Percentiles rank a stretch among this genome's conserved stretches.
Conservation (phyloP, 1,140 invertebrate genomes). For the Microplitis demolitor region DNA sequence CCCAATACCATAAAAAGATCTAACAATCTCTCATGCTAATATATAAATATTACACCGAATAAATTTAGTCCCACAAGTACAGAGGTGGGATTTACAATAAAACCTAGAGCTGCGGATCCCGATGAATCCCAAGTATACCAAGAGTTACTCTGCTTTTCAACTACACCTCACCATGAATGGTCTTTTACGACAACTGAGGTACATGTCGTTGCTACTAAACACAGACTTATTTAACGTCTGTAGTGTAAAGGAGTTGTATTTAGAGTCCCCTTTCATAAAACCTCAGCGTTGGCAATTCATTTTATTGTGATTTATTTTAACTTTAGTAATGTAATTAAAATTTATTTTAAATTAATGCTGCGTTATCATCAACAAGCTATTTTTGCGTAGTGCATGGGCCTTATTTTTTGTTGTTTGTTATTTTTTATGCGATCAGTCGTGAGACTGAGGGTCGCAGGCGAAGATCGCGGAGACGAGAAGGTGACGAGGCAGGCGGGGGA, state of each 20-base stretch:
- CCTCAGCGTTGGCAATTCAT: background rate
- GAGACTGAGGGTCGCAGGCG: slow-evolving; percentile 56
- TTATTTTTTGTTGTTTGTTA: slow-evolving; percentile 47
- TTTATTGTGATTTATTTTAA: background rate
- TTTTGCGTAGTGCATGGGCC: slow-evolving; percentile 55
- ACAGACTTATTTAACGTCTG: slow-evolving; percentile 11
- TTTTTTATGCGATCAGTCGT: slow-evolving; percentile 55
- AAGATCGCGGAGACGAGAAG: slow-evolving; percentile 52
- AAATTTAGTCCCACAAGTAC: slow-evolving; percentile 52
- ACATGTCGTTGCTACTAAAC: slow-evolving; percentile 23
- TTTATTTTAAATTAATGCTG: background rate
- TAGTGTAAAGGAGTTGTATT: slow-evolving; percentile 5
- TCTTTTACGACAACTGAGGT: slow-evolving; percentile 57
- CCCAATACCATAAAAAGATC: background rate
- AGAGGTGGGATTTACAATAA: slow-evolving; percentile 60
- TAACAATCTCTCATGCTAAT: slow-evolving; percentile 36
- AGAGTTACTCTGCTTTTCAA: slow-evolving; percentile 60
- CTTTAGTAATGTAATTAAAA: background rate
- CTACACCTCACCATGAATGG: slow-evolving; percentile 57
- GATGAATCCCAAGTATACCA: slow-evolving; percentile 60
- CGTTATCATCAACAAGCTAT: slow-evolving; percentile 8
- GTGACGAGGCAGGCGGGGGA: slow-evolving; percentile 46
- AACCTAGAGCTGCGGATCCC: slow-evolving; percentile 57
- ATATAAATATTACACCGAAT: slow-evolving; percentile 38
- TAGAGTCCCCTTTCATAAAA: background rate